Base-by-base conservation (phyloP, 2,113 vertebrate species). In the Myotis davidii region DNA sequence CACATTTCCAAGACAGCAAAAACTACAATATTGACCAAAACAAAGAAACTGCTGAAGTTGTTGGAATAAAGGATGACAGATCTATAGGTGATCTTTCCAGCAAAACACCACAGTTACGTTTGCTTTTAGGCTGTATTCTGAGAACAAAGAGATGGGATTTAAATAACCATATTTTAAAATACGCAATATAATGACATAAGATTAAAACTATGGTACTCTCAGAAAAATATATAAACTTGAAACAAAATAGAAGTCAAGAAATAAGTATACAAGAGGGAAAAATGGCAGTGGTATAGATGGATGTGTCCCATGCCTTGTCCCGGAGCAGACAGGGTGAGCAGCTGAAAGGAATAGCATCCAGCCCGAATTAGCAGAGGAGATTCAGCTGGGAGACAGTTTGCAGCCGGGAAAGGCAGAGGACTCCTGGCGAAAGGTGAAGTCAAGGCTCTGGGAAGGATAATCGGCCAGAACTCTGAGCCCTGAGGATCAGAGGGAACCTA, bases 241-340 rank as follows among this genome's bases (percentile, higher is more conserved):
- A 50, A 52, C 27, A 86, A 95, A 95, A 25, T 70, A 84, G 6
- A 92, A 84, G 25, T 67, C 64, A 90, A 76, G 25, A 88, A 95
- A 88, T 70, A 90, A 90, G 70, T 61, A 85, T 42, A 42, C 42
- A 42, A 42, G 42, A 42, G 42, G 42, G 42, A 8, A 42, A 42
- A 42, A 42, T 42, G 42, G 42, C 7, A 6, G 42, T 42, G 42
- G 6, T 42, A 42, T 42, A 42, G 42, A 42, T 7, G 1, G 42
- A 42, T 6, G 7, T 42, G 42, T 42, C 42, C 42, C 42, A 42
- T 42, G 42, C 42, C 42, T 42, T 42, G 42, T 42, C 42, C 42
- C 6, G 42, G 42, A 42, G 42, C 42, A 42, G 42, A 42, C 8
- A 42, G 42, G 42, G 42, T 42, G 42, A 42, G 7, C 42, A 42